Conservation (phyloP, 2,113 vertebrate species). For the Passer domesticus region DNA sequence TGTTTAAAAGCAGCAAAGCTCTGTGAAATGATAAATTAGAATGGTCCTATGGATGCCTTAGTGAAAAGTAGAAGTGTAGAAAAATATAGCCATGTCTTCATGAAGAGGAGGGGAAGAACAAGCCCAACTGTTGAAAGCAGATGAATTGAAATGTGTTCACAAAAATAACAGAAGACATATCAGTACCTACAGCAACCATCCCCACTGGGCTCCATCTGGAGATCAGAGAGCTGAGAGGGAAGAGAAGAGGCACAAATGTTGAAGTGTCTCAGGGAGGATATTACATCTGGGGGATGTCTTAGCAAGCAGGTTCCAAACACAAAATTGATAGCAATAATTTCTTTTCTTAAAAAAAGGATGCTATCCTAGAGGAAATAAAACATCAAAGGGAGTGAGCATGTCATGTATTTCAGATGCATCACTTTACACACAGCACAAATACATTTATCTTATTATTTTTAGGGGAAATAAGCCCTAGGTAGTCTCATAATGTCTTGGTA, state of each 20-base stretch:
- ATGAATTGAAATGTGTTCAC: neutral
- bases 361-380: neutral
- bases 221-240: neutral
- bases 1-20: neutral
- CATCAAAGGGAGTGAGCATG: neutral
- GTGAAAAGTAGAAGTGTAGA: neutral
- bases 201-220: neutral
- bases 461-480: neutral
- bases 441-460: neutral
- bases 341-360: neutral
- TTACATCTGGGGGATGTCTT: neutral
- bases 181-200: neutral
- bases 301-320: neutral
- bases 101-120: neutral
- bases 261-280: neutral
- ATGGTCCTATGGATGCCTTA: accelerated
- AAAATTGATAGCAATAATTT: neutral
- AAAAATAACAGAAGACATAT: neutral
- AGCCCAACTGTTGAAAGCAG: neutral
- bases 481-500: neutral
- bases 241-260: neutral
- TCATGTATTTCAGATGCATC: neutral
- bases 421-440: neutral
- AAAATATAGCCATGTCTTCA: neutral
- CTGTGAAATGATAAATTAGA: neutral